Base-by-base conservation (phyloP, 2,797 vertebrate species). In the Lycodopsis pacificus region DNA sequence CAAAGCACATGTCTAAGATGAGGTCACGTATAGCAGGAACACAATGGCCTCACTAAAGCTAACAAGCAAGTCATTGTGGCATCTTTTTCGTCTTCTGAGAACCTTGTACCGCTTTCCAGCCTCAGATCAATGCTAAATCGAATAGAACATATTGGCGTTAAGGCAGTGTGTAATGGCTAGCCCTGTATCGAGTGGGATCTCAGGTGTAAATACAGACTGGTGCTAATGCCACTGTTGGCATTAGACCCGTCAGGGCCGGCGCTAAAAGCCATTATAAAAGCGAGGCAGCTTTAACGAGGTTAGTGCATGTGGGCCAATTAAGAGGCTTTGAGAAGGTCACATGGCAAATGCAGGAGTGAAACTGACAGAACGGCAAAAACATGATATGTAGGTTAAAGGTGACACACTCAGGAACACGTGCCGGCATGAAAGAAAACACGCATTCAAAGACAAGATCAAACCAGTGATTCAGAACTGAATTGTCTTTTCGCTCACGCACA, bases 51-150 rank as follows among this genome's bases (percentile, higher is more conserved):
- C 20, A 42, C 49, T 51, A 22, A 54, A 25, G 34, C 36, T 51
- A 54, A 76, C 34, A 65, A 51, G 22, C 64, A 38, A 36, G 53
- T 71, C 64, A 68, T 71, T 72, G 69, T 12, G 70, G 84, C 34
- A 48, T 51, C 42, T 79, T 70, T 75, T 67, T 86, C 70, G 87
- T 82, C 86, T 87, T 80, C 82, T 51, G 62, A 88, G 59, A 89
- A 86, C 88, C 77, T 78, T 72, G 65, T 74, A 89, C 80, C 46
- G 11, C 69, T 88, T 90, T 81, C 81, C 83, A 83, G 90, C 78
- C 66, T 88, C 54, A 87, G 83, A 92, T 93, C 91, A 88, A 89
- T 92, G 84, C 73, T 90, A 89, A 92, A 77, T 90, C 87, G 86
- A 89, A 91, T 90, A 88, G 83, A 30, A 56, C 51, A 87, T 92